These are phyloP conservation scores for Pachymerium ferrugineum DNA, from an alignment of 2,888 invertebrate species.

Conservation along the genomic window DNA sequence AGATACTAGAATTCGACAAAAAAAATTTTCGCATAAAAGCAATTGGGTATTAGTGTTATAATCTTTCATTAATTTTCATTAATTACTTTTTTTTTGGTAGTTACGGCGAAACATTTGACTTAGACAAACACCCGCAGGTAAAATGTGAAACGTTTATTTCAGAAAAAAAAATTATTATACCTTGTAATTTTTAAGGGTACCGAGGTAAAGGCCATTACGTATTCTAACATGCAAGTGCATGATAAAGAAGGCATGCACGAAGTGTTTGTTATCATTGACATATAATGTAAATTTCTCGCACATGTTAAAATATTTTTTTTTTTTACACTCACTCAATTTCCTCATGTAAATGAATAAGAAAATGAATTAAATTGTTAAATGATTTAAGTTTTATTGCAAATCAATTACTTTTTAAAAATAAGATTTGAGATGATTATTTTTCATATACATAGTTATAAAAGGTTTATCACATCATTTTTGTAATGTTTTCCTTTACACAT, in stretches of 20 bases:
- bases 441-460: too few species aligned
- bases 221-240: constrained; percentile 93
- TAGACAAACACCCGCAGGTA: constrained; percentile 81
- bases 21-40: constrained; percentile 74
- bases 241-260: constrained; percentile 63
- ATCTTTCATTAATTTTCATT: constrained; percentile 25
- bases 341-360: neutral
- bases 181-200: constrained; percentile 76
- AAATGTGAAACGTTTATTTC: neutral
- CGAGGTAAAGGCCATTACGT: constrained; percentile 98
- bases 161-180: too few species aligned
- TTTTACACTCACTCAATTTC: neutral
- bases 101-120: constrained; percentile 88
- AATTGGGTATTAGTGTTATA: neutral
- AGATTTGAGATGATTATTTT: too few species aligned
- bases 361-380: too few species aligned
- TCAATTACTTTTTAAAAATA: too few species aligned
- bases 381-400: too few species aligned
- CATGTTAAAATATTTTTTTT: neutral
- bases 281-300: constrained; percentile 53
- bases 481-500: too few species aligned
- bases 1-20: constrained; percentile 77
- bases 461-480: too few species aligned
- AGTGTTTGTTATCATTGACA: constrained; percentile 96
- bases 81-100: constrained; percentile 42